Percentiles rank a stretch among this genome's conserved stretches.
Evolutionary conservation across 2,888 invertebrate genomes (phyloP).

Genomic region (Tineola bisselliella): DNA sequence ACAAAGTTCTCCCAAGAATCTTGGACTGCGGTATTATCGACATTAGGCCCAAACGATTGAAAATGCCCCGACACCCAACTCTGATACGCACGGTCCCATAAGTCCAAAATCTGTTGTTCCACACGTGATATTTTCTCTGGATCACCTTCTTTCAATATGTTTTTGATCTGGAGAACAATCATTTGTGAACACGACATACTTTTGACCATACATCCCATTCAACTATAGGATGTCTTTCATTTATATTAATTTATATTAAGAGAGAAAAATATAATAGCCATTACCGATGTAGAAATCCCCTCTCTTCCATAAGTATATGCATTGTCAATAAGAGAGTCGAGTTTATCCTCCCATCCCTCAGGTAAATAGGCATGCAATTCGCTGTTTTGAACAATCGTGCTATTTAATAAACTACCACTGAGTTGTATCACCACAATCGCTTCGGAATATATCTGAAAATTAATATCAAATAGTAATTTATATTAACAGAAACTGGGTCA

Average conservation of each 20-base stretch:
- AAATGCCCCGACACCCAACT: slow-evolving; percentile 85
- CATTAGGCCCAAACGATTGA: slow-evolving; percentile 73
- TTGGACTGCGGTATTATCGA: slow-evolving; percentile 76
- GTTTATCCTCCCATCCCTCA: slow-evolving; percentile 82
- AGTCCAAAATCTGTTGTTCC: slow-evolving; percentile 87
- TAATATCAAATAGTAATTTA: no score
- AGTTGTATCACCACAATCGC: slow-evolving; percentile 91
- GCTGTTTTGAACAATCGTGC: slow-evolving; percentile 89
- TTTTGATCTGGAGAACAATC: slow-evolving; percentile 69
- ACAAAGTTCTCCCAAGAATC: slow-evolving; percentile 78
- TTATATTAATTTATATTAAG: no score
- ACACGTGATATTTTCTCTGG: slow-evolving; percentile 82
- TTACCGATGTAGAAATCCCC: slow-evolving; percentile 87
- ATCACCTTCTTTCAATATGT: slow-evolving; percentile 82
- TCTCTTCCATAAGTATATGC: slow-evolving; percentile 93
- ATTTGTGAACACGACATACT: no score
- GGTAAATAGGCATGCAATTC: slow-evolving; percentile 86
- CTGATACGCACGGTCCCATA: slow-evolving; percentile 95
- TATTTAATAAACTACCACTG: slow-evolving; percentile 87
- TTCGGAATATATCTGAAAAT: slow-evolving; percentile 87
- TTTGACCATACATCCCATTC: no score
- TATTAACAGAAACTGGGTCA: no score
- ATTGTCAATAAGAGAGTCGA: slow-evolving; percentile 91
- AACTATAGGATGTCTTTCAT: no score
- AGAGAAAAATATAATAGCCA: no score